These are phyloP conservation scores for Bambusicola thoracicus DNA, from an alignment of 2,113 vertebrate species.

Conservation along the genomic window DNA sequence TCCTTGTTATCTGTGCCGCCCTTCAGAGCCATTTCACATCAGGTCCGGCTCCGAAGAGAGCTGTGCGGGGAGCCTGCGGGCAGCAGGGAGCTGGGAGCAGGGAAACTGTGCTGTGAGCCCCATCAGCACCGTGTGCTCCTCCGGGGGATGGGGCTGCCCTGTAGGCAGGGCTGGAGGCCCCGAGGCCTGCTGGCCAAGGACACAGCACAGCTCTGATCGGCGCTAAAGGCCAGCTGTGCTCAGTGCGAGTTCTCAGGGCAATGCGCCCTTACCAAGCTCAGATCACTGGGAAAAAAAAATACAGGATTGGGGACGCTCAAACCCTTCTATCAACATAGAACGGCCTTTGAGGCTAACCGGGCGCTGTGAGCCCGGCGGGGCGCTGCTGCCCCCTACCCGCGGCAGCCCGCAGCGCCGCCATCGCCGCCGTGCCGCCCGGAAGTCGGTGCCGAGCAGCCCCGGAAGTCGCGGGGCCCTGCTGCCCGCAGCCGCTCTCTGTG, in stretches of 20 bases:
- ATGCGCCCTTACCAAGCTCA: background rate
- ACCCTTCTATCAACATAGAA: background rate
- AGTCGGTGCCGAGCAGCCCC: no score
- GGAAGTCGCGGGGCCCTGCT: no score
- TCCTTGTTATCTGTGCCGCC: background rate
- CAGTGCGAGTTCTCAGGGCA: background rate
- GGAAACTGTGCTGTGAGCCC: background rate
- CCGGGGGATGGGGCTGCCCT: background rate
- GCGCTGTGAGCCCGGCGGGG: no score
- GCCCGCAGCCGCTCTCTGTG: background rate
- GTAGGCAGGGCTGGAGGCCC: background rate
- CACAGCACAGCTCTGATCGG: background rate
- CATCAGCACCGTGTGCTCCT: background rate
- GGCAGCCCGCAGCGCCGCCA: no score
- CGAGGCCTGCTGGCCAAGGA: background rate
- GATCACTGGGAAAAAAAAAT: accelerated
- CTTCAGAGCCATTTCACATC: background rate
- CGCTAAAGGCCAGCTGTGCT: background rate
- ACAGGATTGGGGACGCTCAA: background rate
- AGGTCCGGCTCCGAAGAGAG: accelerated
- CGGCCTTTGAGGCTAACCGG: no score
- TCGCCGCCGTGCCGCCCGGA: no score
- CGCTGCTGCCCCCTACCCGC: no score
- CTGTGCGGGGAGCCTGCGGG: background rate
- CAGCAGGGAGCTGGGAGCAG: background rate